These are phyloP conservation scores for Geotrypetes seraphini DNA, from an alignment of 2,797 vertebrate species.

Conservation along the genomic window DNA sequence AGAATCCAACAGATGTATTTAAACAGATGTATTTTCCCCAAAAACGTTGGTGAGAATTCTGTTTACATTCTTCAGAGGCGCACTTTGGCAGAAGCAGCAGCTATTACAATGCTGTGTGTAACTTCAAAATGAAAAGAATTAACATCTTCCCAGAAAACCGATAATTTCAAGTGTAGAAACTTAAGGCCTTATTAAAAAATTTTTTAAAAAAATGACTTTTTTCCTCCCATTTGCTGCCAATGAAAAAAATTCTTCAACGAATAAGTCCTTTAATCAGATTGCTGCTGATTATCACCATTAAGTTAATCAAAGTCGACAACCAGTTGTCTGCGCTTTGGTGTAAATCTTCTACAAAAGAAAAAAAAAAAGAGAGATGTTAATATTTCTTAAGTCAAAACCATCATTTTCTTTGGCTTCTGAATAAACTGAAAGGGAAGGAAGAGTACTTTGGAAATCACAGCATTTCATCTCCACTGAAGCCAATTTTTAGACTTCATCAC, in stretches of 20 bases:
- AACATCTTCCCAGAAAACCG: slow-evolving; percentile 34
- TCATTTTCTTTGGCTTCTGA: slow-evolving; percentile 43
- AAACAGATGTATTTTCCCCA: slow-evolving; percentile 17
- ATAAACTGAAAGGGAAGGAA: too few relatives aligned
- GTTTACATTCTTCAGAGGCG: slow-evolving; percentile 20
- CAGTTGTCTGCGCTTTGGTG: slow-evolving; percentile 72
- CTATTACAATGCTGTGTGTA: slow-evolving; percentile 37
- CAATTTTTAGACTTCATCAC: slow-evolving; percentile 56
- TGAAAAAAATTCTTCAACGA: too few relatives aligned
- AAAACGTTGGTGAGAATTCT: slow-evolving; percentile 2
- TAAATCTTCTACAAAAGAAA: slow-evolving; percentile 70
- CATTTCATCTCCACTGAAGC: slow-evolving; percentile 47
- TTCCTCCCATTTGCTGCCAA: too few relatives aligned
- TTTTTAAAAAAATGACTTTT: too few relatives aligned
- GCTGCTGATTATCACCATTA: slow-evolving; percentile 51
- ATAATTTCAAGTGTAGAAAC: slow-evolving; percentile 28
- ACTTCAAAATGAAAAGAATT: slow-evolving; percentile 38
- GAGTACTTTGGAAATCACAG: too few relatives aligned
- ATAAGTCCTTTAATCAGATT: too few relatives aligned
- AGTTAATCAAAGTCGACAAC: slow-evolving; percentile 90
- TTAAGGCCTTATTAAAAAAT: too few relatives aligned
- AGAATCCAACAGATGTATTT: too few relatives aligned
- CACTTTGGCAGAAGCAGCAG: slow-evolving; percentile 16
- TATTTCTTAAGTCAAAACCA: slow-evolving; percentile 30
- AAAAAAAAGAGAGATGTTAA: slow-evolving; percentile 27